These are phyloP conservation scores for Brachionus manjavacas DNA, from an alignment of 1,140 invertebrate genomes.

Conservation along the genomic window DNA sequence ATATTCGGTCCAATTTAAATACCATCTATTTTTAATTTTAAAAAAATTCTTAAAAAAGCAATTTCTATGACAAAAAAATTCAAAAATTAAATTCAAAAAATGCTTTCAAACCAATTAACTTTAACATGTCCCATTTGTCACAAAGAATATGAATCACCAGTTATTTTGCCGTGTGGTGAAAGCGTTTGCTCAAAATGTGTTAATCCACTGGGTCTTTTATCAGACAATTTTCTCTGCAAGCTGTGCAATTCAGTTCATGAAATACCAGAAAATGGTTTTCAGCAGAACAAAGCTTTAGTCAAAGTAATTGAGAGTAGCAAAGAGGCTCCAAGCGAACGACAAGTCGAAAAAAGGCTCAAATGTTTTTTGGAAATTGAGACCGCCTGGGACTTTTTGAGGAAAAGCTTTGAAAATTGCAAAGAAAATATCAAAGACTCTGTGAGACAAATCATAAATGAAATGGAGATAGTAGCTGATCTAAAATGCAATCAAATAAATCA, in stretches of 20 bases:
- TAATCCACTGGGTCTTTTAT: neutral
- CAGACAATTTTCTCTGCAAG: neutral
- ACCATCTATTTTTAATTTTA: neutral
- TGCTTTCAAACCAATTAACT: neutral
- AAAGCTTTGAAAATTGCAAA: neutral
- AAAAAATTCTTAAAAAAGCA: neutral
- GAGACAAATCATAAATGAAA: neutral
- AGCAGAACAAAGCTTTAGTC: neutral
- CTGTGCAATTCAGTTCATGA: neutral
- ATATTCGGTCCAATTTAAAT: neutral
- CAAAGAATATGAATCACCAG: neutral
- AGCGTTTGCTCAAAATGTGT: neutral
- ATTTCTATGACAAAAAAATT: neutral
- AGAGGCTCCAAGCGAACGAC: neutral
- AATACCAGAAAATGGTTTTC: constrained; percentile 20
- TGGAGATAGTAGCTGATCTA: neutral
- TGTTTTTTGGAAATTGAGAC: neutral
- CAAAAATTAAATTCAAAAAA: neutral
- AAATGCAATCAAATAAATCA: neutral
- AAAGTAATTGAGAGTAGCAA: neutral
- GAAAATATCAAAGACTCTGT: neutral
- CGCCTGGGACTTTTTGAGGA: neutral
- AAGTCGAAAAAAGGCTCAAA: neutral
- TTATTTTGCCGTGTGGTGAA: constrained; percentile 1
- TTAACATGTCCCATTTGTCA: neutral